Evolutionary conservation across 2,113 vertebrate genomes (phyloP), one percentile per base, ranked within the genome.

Genomic region (Acanthochromis polyacanthus): DNA sequence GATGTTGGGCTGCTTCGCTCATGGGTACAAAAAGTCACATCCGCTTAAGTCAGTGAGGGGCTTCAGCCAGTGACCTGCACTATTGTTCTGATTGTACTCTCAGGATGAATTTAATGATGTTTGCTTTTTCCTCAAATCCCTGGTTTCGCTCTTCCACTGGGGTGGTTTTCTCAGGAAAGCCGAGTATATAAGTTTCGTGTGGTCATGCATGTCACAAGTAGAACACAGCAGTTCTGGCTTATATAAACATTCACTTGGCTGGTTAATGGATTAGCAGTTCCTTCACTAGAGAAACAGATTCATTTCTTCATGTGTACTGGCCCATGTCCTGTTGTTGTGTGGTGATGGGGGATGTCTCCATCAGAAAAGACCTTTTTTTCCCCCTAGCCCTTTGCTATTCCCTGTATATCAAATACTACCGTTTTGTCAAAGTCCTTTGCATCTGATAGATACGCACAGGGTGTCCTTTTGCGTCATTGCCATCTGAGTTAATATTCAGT

Each of bases 231-330:
- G 11, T 57, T 61, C 20, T 36, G 50, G 50, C 57, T 59, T 11
- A 50, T 56, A 58, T 23, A 12, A 70, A 60, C n/a, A 15, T 75
- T 62, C 75, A 71, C 50, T 72, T n/a, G 55, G 30, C 70, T 75
- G 67, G 56, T 83, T 82, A 76, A 88, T 88, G 58, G 71, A 83
- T 87, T 71, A 84, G 58, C 71, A 56, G 59, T 20, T 52, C 36
- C 65, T 75, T 58, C 71, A 71, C 51, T 68, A 36, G 67, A 80
- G 57, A 25, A 80, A 59, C 23, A 67, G 28, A 78, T 48, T 80
- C 22, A 11, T 55, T 63, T 12, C 20, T 58, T 14, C 77, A 51
- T 72, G 56, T 62, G 19, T 66, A 22, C 43, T 80, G 67, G 71
- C 38, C 51, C 32, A 23, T 75, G 71, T 79, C 72, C 38, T 69